Conservation (phyloP, 2,113 vertebrate genomes). For the Triplophysa tibetana region DNA sequence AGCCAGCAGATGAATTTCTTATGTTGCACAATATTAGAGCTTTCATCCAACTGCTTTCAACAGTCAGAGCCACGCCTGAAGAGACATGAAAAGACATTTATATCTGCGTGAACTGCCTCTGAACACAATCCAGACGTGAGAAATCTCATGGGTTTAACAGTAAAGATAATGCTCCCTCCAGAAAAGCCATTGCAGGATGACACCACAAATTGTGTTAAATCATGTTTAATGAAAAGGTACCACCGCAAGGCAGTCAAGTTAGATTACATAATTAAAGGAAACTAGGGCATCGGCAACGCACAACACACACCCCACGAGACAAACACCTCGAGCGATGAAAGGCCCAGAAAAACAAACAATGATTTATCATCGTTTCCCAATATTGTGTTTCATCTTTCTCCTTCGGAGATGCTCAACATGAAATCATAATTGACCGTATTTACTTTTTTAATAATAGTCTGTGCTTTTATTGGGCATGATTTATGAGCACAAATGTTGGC, state of each 20-base stretch:
- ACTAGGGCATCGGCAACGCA: conserved; percentile 44
- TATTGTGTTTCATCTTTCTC: not conserved
- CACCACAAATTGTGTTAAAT: conserved; percentile 47
- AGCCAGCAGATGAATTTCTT: not conserved
- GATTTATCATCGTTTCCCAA: conserved; percentile 31
- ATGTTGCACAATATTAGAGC: no score
- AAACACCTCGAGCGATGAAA: conserved; percentile 45
- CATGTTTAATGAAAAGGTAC: conserved; percentile 55
- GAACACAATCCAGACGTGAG: conserved; percentile 29
- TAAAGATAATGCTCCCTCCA: conserved; percentile 34
- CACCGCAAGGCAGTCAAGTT: conserved; percentile 39
- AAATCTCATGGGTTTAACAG: conserved; percentile 22
- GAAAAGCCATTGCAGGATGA: conserved; percentile 23
- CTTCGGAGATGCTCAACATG: conserved; percentile 10
- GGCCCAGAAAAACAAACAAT: conserved; percentile 36
- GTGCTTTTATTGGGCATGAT: not conserved
- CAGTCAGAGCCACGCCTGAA: not conserved
- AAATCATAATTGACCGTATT: conserved; percentile 24
- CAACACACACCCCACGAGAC: conserved; percentile 23
- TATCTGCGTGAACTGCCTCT: conserved; percentile 25
- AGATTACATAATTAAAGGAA: conserved; percentile 51
- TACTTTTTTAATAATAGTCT: not conserved
- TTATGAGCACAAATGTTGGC: not conserved
- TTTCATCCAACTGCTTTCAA: conserved; percentile 23
- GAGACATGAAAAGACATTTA: conserved; percentile 19